Evolutionary conservation across 2,113 vertebrate species (phyloP).

Genomic region (Rallus limicola): DNA sequence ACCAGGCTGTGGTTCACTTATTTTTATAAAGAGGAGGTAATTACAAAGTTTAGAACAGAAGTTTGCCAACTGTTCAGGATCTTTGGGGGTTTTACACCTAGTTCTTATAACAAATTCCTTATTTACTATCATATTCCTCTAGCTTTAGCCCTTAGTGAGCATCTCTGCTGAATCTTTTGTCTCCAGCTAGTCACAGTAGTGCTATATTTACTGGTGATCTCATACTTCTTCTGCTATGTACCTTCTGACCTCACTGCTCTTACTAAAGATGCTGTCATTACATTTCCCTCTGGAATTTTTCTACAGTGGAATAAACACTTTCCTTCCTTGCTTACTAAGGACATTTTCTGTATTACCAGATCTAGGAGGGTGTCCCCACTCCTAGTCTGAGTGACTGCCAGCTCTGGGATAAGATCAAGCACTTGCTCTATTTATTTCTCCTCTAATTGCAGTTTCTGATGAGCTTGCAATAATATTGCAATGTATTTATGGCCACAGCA

Average conservation of each 20-base stretch:
- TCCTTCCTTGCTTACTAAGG: background rate
- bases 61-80: background rate
- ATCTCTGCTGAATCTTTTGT: background rate
- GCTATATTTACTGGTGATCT: background rate
- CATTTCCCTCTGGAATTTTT: background rate
- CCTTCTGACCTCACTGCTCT: background rate
- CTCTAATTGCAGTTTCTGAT: background rate
- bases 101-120: background rate
- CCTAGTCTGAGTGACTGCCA: background rate
- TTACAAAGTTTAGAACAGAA: background rate
- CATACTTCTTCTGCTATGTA: fast-evolving
- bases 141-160: background rate
- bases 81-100: background rate
- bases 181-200: background rate
- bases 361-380: background rate
- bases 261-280: background rate
- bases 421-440: background rate
- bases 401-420: background rate
- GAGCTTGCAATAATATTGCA: background rate
- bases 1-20: background rate
- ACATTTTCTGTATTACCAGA: background rate
- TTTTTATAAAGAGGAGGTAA: background rate
- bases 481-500: background rate
- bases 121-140: background rate
- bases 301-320: background rate